Evolutionary conservation across 2,888 invertebrate genomes (phyloP), one percentile per base, ranked within the genome.

Genomic region (Salticus scenicus): DNA sequence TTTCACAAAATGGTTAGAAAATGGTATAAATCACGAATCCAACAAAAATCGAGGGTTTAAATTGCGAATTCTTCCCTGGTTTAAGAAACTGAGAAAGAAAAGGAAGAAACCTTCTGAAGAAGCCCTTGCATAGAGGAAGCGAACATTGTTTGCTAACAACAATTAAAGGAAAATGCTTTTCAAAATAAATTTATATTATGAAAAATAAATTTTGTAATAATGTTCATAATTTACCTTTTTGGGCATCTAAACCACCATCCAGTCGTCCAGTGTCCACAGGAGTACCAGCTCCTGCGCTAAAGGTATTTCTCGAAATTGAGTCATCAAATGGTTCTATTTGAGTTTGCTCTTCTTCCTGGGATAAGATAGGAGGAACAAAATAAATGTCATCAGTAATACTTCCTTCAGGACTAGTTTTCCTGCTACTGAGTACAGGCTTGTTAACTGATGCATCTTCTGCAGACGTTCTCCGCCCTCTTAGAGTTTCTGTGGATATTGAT

Each of bases 251-350:
- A 17, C 31, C 37, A 0, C 71, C 66, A 24, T 76, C 71, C n/a
- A 17, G 71, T 47, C 51, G 51, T 5, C 20, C 47, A 5, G 47
- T 57, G n/a, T 51, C 41, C 10, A 47, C 51, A 5, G 66, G 64
- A 5, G 17, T 42, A 0, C 28, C 27, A 7, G 64, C 51, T 12
- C 42, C 17, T 4, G 63, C 64, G 14, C 63, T 20, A 20, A 37
- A n/a, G 1, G 30, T 31, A 14, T 31, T 74, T 5, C 10, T 42
- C 1, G 37, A 30, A 2, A 51, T 63, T 14, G 64, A 31, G 27
- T 41, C 72, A 72, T 77, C 83, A 20, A 83, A 76, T 20, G 76
- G 71, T 51, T 70, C 51, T n/a, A 83, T 72, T 27, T 82, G 75
- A 4, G 75, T 82, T 30, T 83, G 83, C 8, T 66, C 66, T 31